These are phyloP conservation scores for Arizona elegans DNA, from an alignment of 2,113 vertebrate species.

Conservation along the genomic window DNA sequence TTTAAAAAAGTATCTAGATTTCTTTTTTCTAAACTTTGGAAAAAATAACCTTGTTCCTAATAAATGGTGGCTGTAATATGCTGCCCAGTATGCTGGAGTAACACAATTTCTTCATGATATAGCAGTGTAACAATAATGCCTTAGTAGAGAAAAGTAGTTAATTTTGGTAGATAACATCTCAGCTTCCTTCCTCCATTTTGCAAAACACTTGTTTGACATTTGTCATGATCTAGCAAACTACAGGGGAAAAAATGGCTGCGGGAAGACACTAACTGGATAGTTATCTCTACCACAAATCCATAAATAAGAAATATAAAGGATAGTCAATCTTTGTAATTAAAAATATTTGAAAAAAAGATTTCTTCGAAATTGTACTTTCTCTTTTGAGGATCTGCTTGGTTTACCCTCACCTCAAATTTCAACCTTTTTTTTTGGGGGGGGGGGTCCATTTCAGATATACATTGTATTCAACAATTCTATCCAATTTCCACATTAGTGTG, in stretches of 20 bases:
- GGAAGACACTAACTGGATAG: neutral
- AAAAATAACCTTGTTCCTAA: neutral
- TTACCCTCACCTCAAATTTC: neutral
- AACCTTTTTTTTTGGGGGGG: neutral
- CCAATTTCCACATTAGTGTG: neutral
- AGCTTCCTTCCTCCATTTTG: neutral
- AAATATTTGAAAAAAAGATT: neutral
- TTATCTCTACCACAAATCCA: neutral
- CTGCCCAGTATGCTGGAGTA: neutral
- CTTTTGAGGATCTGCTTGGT: neutral
- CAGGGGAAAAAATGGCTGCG: neutral
- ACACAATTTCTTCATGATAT: neutral
- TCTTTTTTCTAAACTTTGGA: neutral
- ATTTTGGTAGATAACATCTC: neutral
- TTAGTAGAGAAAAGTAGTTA: neutral
- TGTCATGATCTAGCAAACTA: neutral
- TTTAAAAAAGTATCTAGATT: neutral
- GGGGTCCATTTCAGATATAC: neutral
- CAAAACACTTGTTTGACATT: neutral
- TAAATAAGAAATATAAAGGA: neutral
- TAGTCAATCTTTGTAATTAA: neutral
- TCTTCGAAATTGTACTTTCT: neutral
- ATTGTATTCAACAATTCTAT: neutral
- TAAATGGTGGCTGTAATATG: neutral
- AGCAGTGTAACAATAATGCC: neutral